Evolutionary conservation across 2,797 vertebrate species (phyloP).

Genomic region (Babyrousa celebensis): DNA sequence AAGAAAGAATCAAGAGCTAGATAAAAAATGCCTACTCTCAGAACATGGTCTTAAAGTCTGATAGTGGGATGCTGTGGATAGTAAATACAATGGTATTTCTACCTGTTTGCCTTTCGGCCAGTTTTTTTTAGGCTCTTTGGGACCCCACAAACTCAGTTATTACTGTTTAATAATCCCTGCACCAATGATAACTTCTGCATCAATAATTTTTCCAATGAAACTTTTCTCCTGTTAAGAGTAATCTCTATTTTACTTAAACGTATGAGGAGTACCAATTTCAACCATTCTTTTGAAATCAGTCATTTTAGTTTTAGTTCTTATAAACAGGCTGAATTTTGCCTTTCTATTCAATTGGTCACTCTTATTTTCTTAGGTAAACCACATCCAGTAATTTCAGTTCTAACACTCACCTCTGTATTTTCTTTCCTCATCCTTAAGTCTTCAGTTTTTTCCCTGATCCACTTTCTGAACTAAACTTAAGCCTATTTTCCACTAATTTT

Average conservation of each 20-base stretch:
- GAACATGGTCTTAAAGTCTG: not conserved
- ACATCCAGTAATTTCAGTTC: not conserved
- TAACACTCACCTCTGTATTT: not conserved
- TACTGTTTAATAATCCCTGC: not conserved
- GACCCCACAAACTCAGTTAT: not conserved
- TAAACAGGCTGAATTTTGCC: not conserved
- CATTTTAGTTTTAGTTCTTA: conserved; percentile 55
- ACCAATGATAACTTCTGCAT: conserved; percentile 1
- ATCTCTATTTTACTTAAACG: conserved; percentile 30
- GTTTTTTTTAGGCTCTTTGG: conserved; percentile 58
- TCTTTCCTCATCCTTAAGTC: not conserved
- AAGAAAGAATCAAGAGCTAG: conserved; percentile 36
- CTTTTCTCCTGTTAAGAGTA: not conserved
- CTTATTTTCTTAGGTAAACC: conserved; percentile 48
- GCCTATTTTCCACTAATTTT: not conserved
- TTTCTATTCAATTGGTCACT: conserved; percentile 36
- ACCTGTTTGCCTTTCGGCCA: conserved; percentile 19
- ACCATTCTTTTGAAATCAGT: conserved; percentile 61
- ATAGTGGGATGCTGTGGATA: not conserved
- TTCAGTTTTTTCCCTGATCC: not conserved
- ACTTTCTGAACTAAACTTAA: conserved; percentile 31
- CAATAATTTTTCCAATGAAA: conserved; percentile 52
- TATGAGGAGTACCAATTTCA: conserved; percentile 38
- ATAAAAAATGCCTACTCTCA: conserved; percentile 41
- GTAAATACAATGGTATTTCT: not conserved